Evolutionary conservation across 2,888 invertebrate species (phyloP), one percentile per base, ranked within the genome.

Genomic region (Dynastes tityus): DNA sequence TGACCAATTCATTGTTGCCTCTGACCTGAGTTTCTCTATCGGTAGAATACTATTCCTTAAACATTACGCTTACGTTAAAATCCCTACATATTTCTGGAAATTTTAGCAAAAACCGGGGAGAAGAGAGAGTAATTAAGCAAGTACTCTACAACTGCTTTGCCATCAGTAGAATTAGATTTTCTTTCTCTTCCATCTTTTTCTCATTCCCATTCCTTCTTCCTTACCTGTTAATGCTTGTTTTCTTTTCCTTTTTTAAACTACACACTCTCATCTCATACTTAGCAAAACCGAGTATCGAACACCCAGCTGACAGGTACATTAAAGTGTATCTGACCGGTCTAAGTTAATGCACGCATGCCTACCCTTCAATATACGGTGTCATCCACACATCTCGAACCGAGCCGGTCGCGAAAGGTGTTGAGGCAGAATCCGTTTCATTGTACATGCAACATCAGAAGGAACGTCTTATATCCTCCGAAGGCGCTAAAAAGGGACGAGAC

Each of bases 281-380:
- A 76, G 65, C 76, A 58, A 73, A 73, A 83, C 81, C 81, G 77
- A 80, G 80, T 80, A 80, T 82, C 80, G 71, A 77, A 77, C 29
- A 70, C 77, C 81, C 80, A 81, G 82, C 79, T 83, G 82, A 82
- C 83, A 83, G 83, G 67, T 83, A 81, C 83, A 84, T 83, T 82
- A 83, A 80, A 81, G 79, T 82, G 78, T 78, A 80, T 82, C 80
- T 78, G 78, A 82, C 82, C 82, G 80, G 81, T 81, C 81, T 80
- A 79, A 61, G 79, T 78, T 80, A 81, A 82, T 80, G 81, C 81
- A 82, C 82, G 82, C 81, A 82, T 82, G 81, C 81, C 80, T 80
- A 79, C 79, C 78, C 55, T 63, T 73, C 67, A 82, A 80, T 76
- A 80, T 75, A 73, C 79, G 63, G 77, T 77, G 77, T 77, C 77